Evolutionary conservation across 2,113 vertebrate species (phyloP).

Genomic region (Coturnix japonica): DNA sequence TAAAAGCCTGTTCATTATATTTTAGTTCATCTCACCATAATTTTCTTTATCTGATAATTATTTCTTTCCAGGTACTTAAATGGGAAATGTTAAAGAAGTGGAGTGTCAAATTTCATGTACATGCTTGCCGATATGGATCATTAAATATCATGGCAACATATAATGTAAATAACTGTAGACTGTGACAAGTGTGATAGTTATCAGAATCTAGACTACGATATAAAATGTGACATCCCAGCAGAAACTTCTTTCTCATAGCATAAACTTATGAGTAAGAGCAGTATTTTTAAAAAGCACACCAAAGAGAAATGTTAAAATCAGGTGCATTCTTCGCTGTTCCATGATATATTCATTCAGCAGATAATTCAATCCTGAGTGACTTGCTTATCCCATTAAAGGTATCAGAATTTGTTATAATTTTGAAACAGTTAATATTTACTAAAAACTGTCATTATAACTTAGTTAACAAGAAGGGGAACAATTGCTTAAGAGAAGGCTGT

Average conservation of each 20-base stretch:
- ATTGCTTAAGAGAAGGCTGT: neutral
- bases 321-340: neutral
- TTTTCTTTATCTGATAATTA: neutral
- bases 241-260: neutral
- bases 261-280: neutral
- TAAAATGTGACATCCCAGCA: neutral
- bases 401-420: neutral
- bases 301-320: neutral
- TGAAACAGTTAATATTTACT: neutral
- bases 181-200: neutral
- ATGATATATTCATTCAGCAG: neutral
- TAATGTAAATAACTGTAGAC: neutral
- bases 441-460: neutral
- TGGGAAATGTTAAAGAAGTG: neutral
- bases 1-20: neutral
- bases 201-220: neutral
- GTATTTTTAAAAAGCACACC: neutral
- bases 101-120: neutral
- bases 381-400: neutral
- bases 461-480: neutral
- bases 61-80: neutral
- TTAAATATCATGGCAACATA: neutral
- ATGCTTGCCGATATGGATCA: neutral
- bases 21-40: neutral
- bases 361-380: neutral